A percentile compares a stretch with the other conserved stretches of the same genome.
Evolutionary conservation across 2,888 invertebrate genomes (phyloP).

Genomic region (Fabriciana adippe): DNA sequence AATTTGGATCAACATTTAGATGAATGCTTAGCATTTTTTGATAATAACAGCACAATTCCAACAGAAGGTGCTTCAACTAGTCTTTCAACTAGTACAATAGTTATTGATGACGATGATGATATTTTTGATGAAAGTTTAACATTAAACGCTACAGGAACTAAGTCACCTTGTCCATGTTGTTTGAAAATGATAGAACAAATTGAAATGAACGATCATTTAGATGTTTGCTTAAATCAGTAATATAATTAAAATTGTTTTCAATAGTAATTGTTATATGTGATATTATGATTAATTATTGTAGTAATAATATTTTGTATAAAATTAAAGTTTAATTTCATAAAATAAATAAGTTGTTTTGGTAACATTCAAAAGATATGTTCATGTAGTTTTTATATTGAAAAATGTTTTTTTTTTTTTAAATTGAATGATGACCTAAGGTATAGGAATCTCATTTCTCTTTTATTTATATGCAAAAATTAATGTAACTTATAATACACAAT

Average conservation of each 20-base stretch:
- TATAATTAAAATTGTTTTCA: not conserved
- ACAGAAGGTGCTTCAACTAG: conserved; percentile 55
- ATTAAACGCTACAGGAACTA: conserved; percentile 72
- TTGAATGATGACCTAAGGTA: no score
- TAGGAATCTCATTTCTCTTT: no score
- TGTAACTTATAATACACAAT: no score
- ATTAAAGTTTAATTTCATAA: no score
- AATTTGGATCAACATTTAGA: conserved; percentile 75
- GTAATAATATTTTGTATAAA: no score
- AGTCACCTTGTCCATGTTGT: conserved; percentile 84
- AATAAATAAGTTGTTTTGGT: no score
- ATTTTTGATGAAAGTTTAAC: conserved; percentile 62
- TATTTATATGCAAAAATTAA: no score
- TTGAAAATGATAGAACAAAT: conserved; percentile 73
- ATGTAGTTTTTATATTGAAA: no score
- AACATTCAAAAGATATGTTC: no score
- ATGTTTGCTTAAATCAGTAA: conserved; percentile 58
- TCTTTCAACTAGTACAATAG: conserved; percentile 50
- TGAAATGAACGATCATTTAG: conserved; percentile 84
- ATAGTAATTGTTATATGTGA: not conserved
- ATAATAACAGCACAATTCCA: conserved; percentile 71
- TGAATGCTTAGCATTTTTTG: conserved; percentile 72
- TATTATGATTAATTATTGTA: not conserved
- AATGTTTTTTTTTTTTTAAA: no score
- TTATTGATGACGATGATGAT: conserved; percentile 56